Base-by-base conservation (phyloP, 2,113 vertebrate genomes). In the Gallinago undulata region DNA sequence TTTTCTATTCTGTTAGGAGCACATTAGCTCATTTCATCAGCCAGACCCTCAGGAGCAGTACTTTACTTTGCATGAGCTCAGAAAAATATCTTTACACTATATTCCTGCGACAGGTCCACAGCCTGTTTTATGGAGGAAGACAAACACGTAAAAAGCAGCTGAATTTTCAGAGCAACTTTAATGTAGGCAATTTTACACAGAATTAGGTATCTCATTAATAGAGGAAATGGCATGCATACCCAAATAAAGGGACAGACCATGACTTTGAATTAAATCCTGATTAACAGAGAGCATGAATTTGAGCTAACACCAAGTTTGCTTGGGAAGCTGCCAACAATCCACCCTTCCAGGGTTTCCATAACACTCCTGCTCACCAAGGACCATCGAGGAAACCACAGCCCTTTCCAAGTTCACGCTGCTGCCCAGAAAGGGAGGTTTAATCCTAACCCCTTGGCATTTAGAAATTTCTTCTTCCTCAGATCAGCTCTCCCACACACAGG, bases 331-430 rank as follows among this genome's bases (percentile, higher is more conserved):
- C 56, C 62, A 43, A 13, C 9, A 21, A 10, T 3, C 4, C 17
- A 5, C 30, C 33, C 13, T 35, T 1, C 1, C 15, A 17, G 31
- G 37, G 7, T 19, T 57, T 33, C 72, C 24, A 1, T 16, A n/a
- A n/a, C 31, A 8, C 19, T 89, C 41, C 56, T 41, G 47, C 60
- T 67, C 66, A 30, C 37, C 24, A 18, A 13, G 74, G 57, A 41
- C 8, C 56, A 25, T 1, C n/a, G 0, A 27, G 67, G 62, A 55
- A 57, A 41, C 13, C 47, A 43, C 45, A 50, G 28, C 30, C 56
- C n/a, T 41, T 39, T 37, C 59, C 66, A 56, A n/a, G 30, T 15
- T 41, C 53, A 39, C 33, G 24, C 60, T 13, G 16, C 3, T 78
- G 43, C 37, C 5, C n/a, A 37, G 59, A 27, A 62, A 80, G 30